phyloP scores from a whole-genome alignment of 1,140 invertebrate species.

The Onthophagus taurus region DNA sequence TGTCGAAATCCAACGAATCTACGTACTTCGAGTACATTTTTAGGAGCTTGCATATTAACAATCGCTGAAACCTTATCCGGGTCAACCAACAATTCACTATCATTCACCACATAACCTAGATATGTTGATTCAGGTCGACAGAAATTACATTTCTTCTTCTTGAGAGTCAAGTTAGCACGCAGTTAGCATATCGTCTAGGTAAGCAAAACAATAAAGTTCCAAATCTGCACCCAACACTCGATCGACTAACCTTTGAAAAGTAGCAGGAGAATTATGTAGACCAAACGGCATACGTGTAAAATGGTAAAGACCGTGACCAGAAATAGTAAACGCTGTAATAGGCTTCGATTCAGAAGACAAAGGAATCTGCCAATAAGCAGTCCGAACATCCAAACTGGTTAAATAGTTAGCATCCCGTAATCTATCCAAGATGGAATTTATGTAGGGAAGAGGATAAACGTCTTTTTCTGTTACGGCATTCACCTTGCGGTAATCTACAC shows the following conservation, averaged over 20 bases:
- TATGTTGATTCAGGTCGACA: constrained; percentile 17
- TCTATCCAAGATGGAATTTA: too few relatives aligned
- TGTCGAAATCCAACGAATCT: constrained; percentile 38
- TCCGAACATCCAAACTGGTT: too few relatives aligned
- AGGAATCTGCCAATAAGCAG: too few relatives aligned
- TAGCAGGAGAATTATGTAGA: constrained; percentile 28
- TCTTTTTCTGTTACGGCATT: too few relatives aligned
- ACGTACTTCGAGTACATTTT: constrained; percentile 15
- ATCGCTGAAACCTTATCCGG: constrained; percentile 30
- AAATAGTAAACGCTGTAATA: constrained; percentile 36
- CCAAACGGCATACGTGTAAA: constrained; percentile 36
- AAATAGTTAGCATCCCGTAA: too few relatives aligned
- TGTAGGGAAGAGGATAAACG: too few relatives aligned
- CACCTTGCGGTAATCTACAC: too few relatives aligned
- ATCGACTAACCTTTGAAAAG: constrained; percentile 16
- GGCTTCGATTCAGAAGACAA: too few relatives aligned
- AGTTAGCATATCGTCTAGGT: not conserved
- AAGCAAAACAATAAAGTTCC: not conserved
- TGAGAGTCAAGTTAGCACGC: not conserved
- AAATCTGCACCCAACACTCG: too few relatives aligned
- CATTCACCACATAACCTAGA: constrained; percentile 32
- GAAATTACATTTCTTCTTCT: not conserved
- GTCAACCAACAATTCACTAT: constrained; percentile 25
- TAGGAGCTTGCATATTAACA: constrained; percentile 20
- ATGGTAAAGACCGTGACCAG: constrained; percentile 29